A percentile compares a stretch with the other conserved stretches of the same genome.
Conservation (phyloP, 2,113 vertebrate species). For the Aramus guarauna region DNA sequence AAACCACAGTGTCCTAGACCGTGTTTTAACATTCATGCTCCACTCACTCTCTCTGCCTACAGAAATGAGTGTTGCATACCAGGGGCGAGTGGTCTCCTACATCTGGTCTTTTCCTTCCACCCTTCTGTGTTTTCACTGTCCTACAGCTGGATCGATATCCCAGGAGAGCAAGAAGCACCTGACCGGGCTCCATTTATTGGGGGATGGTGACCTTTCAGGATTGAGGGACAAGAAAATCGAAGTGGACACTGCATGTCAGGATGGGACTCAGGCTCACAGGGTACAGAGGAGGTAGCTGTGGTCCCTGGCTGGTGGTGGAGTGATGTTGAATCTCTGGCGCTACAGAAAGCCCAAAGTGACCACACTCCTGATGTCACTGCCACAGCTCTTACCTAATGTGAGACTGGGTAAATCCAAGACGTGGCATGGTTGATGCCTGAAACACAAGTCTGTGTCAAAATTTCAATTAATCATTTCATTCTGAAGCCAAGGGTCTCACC, state of each 20-base stretch:
- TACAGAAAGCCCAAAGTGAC: background rate
- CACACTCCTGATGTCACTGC: background rate
- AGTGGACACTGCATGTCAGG: background rate
- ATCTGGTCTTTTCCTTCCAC: background rate
- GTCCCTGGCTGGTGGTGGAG: background rate
- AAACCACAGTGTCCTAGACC: background rate
- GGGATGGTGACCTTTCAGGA: background rate
- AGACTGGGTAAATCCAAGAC: background rate
- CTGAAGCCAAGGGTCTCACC: background rate
- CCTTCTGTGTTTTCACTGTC: background rate
- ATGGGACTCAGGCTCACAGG: background rate
- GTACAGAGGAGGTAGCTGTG: background rate
- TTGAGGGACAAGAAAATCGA: background rate
- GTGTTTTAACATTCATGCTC: fast-evolving
- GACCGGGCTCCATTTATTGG: background rate
- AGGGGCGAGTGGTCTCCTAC: background rate
- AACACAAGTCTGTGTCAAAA: background rate
- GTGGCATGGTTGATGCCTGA: background rate
- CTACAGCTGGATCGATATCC: background rate
- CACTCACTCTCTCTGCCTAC: background rate
- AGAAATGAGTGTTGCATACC: background rate
- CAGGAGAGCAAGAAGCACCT: background rate
- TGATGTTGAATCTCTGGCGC: background rate
- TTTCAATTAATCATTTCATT: background rate
- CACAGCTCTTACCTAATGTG: fast-evolving